Conservation (phyloP, 2,797 vertebrate genomes). For the Lagorchestes hirsutus region DNA sequence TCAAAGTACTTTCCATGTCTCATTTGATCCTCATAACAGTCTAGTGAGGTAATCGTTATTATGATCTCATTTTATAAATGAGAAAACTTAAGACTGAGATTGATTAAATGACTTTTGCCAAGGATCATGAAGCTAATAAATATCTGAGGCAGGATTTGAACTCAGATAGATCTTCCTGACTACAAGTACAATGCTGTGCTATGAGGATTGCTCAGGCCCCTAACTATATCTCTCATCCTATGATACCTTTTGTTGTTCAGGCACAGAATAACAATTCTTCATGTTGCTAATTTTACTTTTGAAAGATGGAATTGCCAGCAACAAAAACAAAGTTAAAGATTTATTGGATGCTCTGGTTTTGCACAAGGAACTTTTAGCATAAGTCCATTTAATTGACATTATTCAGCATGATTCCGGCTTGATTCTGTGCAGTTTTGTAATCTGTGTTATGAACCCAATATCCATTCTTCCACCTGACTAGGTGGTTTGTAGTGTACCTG, state of each 20-base stretch:
- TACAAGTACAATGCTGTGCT: background rate
- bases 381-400: background rate
- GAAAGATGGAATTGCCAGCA: background rate
- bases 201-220: background rate
- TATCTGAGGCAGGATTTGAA: background rate
- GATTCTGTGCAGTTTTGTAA: background rate
- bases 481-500: background rate
- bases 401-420: background rate
- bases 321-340: background rate
- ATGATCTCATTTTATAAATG: background rate
- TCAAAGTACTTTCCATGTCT: background rate
- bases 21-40: background rate
- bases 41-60: background rate
- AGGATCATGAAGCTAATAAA: background rate
- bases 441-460: background rate
- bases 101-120: background rate
- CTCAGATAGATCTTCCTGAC: background rate
- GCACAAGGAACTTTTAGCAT: background rate
- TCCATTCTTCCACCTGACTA: background rate
- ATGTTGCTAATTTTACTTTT: background rate
- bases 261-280: background rate
- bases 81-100: background rate
- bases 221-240: background rate
- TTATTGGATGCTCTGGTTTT: background rate
- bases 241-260: background rate